Percentiles rank a stretch among this genome's conserved stretches.
phyloP scores from a whole-genome alignment of 1,140 invertebrate species.

The Anadara kagoshimensis region DNA sequence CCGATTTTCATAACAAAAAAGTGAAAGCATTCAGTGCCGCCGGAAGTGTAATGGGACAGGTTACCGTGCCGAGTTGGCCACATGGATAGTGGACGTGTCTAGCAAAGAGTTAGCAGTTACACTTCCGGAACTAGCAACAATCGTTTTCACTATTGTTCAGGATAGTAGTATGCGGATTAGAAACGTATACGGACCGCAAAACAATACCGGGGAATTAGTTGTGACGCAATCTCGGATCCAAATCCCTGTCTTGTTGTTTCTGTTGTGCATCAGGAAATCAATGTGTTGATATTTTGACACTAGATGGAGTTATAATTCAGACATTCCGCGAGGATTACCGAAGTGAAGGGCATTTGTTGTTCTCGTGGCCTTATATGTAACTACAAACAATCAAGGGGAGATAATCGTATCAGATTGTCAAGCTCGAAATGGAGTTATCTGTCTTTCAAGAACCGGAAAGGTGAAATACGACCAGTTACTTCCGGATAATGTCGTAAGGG shows the following conservation, averaged over 20 bases:
- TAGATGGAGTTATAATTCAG: conserved; percentile 49
- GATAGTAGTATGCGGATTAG: conserved; percentile 45
- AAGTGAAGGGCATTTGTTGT: conserved; percentile 38
- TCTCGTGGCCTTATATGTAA: conserved; percentile 59
- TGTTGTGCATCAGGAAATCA: conserved; percentile 53
- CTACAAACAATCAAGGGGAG: conserved; percentile 46
- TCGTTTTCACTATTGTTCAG: conserved; percentile 46
- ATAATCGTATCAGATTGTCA: conserved; percentile 55
- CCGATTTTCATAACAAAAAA: conserved; percentile 57
- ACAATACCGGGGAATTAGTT: conserved; percentile 53
- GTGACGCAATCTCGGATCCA: conserved; percentile 35
- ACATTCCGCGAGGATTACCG: conserved; percentile 49
- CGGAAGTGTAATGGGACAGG: conserved; percentile 46
- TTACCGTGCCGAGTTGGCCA: conserved; percentile 51
- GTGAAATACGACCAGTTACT: conserved; percentile 44
- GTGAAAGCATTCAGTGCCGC: conserved; percentile 53
- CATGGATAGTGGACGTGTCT: conserved; percentile 53
- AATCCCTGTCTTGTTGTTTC: conserved; percentile 50
- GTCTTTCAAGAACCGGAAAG: conserved; percentile 40
- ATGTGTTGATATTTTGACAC: conserved; percentile 49
- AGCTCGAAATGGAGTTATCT: conserved; percentile 49
- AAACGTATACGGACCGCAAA: conserved; percentile 52
- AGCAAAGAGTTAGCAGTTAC: conserved; percentile 51
- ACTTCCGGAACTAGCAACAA: conserved; percentile 51
- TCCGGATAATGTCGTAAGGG: conserved; percentile 40